Evolutionary conservation across 2,888 invertebrate genomes (phyloP).

Genomic region (Ptychoptera albimana): DNA sequence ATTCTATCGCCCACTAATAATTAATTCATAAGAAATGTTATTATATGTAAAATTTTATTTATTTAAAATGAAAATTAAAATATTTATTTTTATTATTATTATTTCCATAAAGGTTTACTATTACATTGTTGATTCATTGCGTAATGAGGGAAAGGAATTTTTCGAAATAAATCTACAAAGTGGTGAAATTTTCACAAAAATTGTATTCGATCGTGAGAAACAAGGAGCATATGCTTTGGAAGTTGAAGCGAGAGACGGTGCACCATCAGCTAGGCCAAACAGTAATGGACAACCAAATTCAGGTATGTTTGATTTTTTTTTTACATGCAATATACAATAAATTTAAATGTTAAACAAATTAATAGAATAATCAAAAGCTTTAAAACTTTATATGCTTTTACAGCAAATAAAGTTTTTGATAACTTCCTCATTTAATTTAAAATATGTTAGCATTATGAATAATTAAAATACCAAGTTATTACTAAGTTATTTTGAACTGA

Average conservation of each 20-base stretch:
- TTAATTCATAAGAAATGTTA: too few species aligned
- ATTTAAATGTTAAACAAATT: not conserved
- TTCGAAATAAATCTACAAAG: constrained; percentile 93
- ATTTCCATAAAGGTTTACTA: constrained; percentile 65
- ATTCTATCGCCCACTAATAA: too few species aligned
- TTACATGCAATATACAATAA: constrained; percentile 1
- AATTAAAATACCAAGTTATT: too few species aligned
- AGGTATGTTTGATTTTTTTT: constrained; percentile 43
- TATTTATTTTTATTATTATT: too few species aligned
- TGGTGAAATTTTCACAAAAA: constrained; percentile 88
- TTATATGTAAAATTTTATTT: too few species aligned
- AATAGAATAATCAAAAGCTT: too few species aligned
- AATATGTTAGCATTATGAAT: too few species aligned
- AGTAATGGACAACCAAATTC: constrained; percentile 89
- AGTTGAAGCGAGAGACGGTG: constrained; percentile 92
- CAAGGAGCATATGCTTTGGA: constrained; percentile 94
- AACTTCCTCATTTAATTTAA: too few species aligned
- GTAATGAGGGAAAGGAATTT: constrained; percentile 87
- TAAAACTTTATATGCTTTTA: too few species aligned
- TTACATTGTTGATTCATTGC: constrained; percentile 78
- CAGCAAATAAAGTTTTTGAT: too few species aligned
- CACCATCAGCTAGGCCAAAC: constrained; percentile 89
- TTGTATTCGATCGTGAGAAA: constrained; percentile 94
- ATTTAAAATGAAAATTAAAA: too few species aligned
- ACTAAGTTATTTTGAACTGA: too few species aligned